Evolutionary conservation across 1,140 invertebrate genomes (phyloP).

Genomic region (Drosophila sturtevanti): DNA sequence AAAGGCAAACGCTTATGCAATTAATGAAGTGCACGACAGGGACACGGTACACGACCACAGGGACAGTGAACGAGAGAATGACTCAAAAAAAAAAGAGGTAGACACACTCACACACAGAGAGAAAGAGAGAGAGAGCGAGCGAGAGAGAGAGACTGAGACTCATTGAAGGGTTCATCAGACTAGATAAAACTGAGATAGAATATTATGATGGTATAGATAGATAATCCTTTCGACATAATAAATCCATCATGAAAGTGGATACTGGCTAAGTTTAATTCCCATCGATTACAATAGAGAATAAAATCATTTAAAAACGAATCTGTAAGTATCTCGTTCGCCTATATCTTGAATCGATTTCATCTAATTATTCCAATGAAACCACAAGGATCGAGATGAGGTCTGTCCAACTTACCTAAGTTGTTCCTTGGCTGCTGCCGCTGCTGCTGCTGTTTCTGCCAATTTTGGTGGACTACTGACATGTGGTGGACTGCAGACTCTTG

Average conservation of each 20-base stretch:
- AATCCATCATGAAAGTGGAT: not conserved
- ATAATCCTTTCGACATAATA: not conserved
- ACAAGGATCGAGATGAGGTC: no score
- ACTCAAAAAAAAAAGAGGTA: no score
- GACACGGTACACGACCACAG: not conserved
- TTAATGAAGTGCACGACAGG: slow-evolving; percentile 53
- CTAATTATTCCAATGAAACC: no score
- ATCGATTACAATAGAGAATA: not conserved
- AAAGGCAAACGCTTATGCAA: slow-evolving; percentile 61
- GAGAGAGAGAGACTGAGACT: not conserved
- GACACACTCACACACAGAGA: not conserved
- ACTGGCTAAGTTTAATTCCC: not conserved
- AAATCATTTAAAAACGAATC: not conserved
- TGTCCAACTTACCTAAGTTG: slow-evolving; percentile 38
- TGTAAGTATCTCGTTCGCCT: no score
- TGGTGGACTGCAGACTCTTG: slow-evolving; percentile 73
- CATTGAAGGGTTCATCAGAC: slow-evolving; percentile 1
- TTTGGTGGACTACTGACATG: slow-evolving; percentile 77
- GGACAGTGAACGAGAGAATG: not conserved
- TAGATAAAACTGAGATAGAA: not conserved
- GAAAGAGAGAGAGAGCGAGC: not conserved
- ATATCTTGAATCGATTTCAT: no score
- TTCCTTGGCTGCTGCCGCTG: slow-evolving; percentile 40
- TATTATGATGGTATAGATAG: slow-evolving; percentile 3
- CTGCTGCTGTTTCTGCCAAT: slow-evolving; percentile 56